Conservation (phyloP, 2,888 invertebrate genomes). For the Mellilla xanthometata region DNA sequence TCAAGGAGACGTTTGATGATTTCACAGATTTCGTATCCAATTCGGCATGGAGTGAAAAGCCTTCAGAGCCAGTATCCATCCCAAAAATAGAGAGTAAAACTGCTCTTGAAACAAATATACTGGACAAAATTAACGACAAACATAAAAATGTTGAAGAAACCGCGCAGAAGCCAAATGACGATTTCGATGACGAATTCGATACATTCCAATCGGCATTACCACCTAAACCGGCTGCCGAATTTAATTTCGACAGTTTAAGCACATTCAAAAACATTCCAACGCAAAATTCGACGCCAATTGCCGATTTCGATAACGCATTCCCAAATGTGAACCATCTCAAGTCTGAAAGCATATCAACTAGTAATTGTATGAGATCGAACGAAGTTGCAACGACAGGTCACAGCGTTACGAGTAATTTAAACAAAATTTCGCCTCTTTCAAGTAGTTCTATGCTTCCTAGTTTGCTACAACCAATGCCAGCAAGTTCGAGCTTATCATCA, state of each 20-base stretch:
- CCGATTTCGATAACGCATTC: slow-evolving; percentile 41
- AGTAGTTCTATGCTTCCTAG: slow-evolving; percentile 31
- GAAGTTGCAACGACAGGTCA: slow-evolving; percentile 40
- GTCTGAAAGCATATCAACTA: slow-evolving; percentile 54
- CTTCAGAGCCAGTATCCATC: slow-evolving; percentile 16
- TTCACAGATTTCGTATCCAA: slow-evolving; percentile 68
- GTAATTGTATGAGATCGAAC: slow-evolving; percentile 36
- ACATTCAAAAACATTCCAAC: slow-evolving; percentile 34
- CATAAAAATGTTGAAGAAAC: slow-evolving; percentile 19
- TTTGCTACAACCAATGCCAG: slow-evolving; percentile 56
- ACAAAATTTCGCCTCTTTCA: slow-evolving; percentile 32
- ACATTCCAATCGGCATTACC: slow-evolving; percentile 71
- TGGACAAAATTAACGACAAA: slow-evolving; percentile 20
- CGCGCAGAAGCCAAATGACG: slow-evolving; percentile 25
- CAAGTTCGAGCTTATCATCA: slow-evolving; percentile 34
- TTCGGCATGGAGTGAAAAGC: slow-evolving; percentile 42
- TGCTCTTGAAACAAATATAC: slow-evolving; percentile 13
- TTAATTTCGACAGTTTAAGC: slow-evolving; percentile 29
- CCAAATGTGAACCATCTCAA: slow-evolving; percentile 41
- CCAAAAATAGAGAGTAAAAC: slow-evolving; percentile 15
- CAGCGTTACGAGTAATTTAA: slow-evolving; percentile 34
- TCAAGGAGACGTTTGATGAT: slow-evolving; percentile 71
- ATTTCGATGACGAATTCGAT: slow-evolving; percentile 68
- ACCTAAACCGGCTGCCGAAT: slow-evolving; percentile 33
- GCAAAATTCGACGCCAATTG: slow-evolving; percentile 28